Conservation (phyloP, 2,113 vertebrate genomes). For the Epinephelus lanceolatus region DNA sequence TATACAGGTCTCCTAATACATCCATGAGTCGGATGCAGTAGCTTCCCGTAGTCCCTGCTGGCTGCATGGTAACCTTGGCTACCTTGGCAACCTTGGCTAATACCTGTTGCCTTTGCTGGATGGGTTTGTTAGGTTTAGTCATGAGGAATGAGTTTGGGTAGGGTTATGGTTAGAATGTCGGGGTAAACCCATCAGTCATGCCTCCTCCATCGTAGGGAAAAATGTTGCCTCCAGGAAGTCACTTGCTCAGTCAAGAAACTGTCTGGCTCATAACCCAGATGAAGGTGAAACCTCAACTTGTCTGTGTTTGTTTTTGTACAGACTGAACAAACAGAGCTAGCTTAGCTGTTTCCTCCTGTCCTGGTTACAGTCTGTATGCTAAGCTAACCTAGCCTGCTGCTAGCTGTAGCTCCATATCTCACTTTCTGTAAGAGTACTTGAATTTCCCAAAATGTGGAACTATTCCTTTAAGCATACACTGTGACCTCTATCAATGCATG, state of each 20-base stretch:
- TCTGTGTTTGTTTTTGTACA: not conserved
- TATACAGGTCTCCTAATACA: too few species aligned
- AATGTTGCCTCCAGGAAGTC: not conserved
- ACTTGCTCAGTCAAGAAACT: not conserved
- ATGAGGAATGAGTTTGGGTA: too few species aligned
- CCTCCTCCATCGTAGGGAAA: too few species aligned
- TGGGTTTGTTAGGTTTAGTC: too few species aligned
- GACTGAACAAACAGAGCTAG: not conserved
- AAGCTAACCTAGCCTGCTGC: not conserved
- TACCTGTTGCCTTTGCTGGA: too few species aligned
- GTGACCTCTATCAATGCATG: not conserved
- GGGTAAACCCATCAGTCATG: too few species aligned
- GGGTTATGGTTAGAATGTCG: too few species aligned
- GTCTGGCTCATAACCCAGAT: not conserved
- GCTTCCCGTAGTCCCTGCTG: too few species aligned
- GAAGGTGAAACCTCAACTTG: not conserved
- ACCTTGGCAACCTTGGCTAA: too few species aligned
- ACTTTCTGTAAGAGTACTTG: not conserved
- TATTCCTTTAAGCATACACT: not conserved
- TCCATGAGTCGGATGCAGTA: too few species aligned
- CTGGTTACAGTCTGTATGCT: not conserved
- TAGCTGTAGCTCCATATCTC: not conserved
- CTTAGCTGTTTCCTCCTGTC: not conserved
- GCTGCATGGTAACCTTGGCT: too few species aligned
- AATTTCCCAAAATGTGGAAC: not conserved